A percentile compares a stretch with the other conserved stretches of the same genome.
These are phyloP conservation scores for Scomber scombrus DNA, from an alignment of 2,113 vertebrate species.

Conservation along the genomic window DNA sequence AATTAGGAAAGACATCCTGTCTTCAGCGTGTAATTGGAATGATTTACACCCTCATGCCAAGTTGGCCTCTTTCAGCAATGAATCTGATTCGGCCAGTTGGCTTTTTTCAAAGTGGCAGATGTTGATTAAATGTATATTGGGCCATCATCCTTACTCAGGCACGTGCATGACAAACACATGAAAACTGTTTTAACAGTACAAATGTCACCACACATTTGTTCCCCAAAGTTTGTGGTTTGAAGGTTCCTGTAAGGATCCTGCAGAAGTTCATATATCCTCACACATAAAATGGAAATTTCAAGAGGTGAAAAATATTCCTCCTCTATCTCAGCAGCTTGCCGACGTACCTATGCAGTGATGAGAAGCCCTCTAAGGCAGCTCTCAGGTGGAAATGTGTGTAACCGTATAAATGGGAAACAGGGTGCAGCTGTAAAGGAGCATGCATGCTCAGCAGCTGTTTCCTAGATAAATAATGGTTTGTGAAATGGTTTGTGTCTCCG, in stretches of 20 bases:
- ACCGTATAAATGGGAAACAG: background rate
- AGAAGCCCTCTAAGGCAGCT: background rate
- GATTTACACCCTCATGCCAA: slow-evolving; percentile 75
- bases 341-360: background rate
- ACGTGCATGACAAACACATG: slow-evolving; percentile 51
- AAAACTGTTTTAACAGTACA: slow-evolving; percentile 14
- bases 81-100: slow-evolving; percentile 73
- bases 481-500: slow-evolving; percentile 46
- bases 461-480: slow-evolving; percentile 60
- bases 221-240: background rate
- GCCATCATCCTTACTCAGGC: slow-evolving; percentile 46
- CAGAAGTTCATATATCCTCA: no score
- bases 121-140: slow-evolving; percentile 73
- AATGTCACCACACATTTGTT: slow-evolving; percentile 16
- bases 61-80: slow-evolving; percentile 67
- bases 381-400: background rate
- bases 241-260: background rate
- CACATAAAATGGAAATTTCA: no score
- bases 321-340: background rate
- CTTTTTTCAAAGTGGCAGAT: slow-evolving; percentile 72
- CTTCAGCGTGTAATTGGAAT: slow-evolving; percentile 76
- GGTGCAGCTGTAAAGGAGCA: slow-evolving; percentile 27
- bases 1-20: slow-evolving; percentile 80
- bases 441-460: slow-evolving; percentile 51
- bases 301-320: background rate